phyloP scores from a whole-genome alignment of 2,113 vertebrate genomes.

The Anolis carolinensis region DNA sequence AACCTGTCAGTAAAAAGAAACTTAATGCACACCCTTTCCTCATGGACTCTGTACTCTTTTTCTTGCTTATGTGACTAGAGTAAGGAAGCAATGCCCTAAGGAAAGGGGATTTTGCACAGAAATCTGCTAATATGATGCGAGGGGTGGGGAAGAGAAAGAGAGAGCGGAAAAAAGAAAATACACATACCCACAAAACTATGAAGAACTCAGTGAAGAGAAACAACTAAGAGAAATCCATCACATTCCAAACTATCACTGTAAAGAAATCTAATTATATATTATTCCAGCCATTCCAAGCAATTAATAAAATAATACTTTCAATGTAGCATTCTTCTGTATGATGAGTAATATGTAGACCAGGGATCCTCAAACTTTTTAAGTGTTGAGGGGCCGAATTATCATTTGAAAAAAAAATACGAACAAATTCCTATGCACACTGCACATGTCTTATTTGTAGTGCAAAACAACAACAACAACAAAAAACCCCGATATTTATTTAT shows the following conservation, averaged over 20 bases:
- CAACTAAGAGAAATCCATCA: neutral
- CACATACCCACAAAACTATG: neutral
- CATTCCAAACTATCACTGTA: neutral
- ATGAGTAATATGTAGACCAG: too few relatives aligned
- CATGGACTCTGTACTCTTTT: constrained; percentile 8
- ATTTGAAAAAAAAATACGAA: too few relatives aligned
- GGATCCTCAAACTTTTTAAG: too few relatives aligned
- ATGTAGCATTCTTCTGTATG: neutral
- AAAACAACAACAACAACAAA: too few relatives aligned
- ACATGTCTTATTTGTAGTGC: too few relatives aligned
- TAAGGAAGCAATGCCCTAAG: constrained; percentile 48
- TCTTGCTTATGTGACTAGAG: constrained; percentile 33
- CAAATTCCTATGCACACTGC: too few relatives aligned
- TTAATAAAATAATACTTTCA: neutral
- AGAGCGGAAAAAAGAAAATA: neutral
- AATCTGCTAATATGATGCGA: constrained; percentile 34
- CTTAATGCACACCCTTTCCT: constrained; percentile 41
- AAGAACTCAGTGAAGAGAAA: neutral
- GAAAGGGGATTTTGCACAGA: constrained; percentile 41
- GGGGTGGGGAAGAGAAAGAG: neutral
- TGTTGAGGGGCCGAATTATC: too few relatives aligned
- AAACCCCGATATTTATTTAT: too few relatives aligned
- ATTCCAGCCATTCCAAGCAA: neutral
- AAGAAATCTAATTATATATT: neutral
- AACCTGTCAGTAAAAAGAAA: constrained; percentile 59